Conservation (phyloP, 2,888 invertebrate genomes). For the Mellilla xanthometata region DNA sequence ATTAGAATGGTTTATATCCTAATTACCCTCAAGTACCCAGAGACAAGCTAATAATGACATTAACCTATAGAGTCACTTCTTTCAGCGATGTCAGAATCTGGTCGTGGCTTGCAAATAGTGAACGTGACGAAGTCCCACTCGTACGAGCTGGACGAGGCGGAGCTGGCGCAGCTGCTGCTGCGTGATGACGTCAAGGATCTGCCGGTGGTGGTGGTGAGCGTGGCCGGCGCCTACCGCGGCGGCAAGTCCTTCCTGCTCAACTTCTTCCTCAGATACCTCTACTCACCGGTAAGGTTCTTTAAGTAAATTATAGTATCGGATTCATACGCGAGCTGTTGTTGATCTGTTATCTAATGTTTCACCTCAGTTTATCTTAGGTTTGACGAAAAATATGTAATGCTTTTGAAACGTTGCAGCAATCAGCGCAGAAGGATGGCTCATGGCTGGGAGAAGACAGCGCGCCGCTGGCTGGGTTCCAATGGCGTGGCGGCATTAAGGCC, state of each 20-base stretch:
- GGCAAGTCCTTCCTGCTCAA: slow-evolving; percentile 31
- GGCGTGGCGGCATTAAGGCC: slow-evolving; percentile 92
- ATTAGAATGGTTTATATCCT: too few relatives aligned
- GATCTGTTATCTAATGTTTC: too few relatives aligned
- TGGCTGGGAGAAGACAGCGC: slow-evolving; percentile 2
- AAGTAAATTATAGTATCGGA: too few relatives aligned
- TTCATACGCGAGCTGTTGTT: too few relatives aligned
- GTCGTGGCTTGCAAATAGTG: slow-evolving; percentile 4
- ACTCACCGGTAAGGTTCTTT: slow-evolving; percentile 3
- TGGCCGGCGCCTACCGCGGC: slow-evolving; percentile 29
- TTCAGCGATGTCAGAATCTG: neutral
- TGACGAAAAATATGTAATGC: too few relatives aligned
- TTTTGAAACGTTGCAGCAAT: too few relatives aligned
- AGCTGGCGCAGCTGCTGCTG: slow-evolving; percentile 15
- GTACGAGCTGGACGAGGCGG: slow-evolving; percentile 17
- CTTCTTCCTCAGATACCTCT: slow-evolving; percentile 26
- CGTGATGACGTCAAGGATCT: slow-evolving; percentile 18
- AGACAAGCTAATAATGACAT: too few relatives aligned
- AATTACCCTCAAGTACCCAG: too few relatives aligned
- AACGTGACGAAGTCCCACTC: neutral
- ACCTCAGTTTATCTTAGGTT: too few relatives aligned
- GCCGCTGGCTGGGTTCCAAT: slow-evolving; percentile 88
- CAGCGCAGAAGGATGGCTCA: neutral
- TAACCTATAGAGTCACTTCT: too few relatives aligned
- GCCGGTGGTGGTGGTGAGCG: slow-evolving; percentile 29